Conservation (phyloP, 1,140 invertebrate species). For the Zaprionus davidi region DNA sequence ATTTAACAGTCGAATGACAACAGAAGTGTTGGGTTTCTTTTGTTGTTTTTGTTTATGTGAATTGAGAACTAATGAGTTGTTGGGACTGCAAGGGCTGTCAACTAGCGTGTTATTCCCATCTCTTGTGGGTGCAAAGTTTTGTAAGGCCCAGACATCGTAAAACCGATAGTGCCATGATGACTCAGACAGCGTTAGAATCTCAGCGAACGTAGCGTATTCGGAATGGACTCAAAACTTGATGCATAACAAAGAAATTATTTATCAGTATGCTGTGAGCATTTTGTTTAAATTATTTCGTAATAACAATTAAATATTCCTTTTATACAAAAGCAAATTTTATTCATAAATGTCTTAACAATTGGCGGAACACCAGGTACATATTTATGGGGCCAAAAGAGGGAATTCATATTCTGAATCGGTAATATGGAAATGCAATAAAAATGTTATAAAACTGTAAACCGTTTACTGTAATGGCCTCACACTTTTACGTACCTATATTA, state of each 20-base stretch:
- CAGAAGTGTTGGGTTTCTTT: background rate
- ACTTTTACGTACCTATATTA: background rate
- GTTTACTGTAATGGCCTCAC: background rate
- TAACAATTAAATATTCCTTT: conserved; percentile 6
- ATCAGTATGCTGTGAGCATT: conserved; percentile 25
- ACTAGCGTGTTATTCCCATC: background rate
- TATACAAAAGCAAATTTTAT: background rate
- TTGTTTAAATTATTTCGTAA: conserved; percentile 4
- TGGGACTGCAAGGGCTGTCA: background rate
- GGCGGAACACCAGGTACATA: background rate
- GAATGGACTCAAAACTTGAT: background rate
- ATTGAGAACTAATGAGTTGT: background rate
- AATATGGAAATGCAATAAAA: background rate
- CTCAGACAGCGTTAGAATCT: conserved; percentile 4
- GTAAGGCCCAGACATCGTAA: conserved; percentile 22
- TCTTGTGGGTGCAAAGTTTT: conserved; percentile 18
- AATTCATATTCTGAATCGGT: background rate
- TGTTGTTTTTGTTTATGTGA: background rate
- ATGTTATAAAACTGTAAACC: background rate
- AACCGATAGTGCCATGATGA: conserved; percentile 31
- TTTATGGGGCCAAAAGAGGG: background rate
- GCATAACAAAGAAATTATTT: conserved; percentile 10
- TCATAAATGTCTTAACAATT: background rate
- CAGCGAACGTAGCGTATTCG: conserved; percentile 14
- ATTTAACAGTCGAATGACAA: background rate